These are phyloP conservation scores for Carettochelys insculpta DNA, from an alignment of 2,113 vertebrate species.

Conservation along the genomic window DNA sequence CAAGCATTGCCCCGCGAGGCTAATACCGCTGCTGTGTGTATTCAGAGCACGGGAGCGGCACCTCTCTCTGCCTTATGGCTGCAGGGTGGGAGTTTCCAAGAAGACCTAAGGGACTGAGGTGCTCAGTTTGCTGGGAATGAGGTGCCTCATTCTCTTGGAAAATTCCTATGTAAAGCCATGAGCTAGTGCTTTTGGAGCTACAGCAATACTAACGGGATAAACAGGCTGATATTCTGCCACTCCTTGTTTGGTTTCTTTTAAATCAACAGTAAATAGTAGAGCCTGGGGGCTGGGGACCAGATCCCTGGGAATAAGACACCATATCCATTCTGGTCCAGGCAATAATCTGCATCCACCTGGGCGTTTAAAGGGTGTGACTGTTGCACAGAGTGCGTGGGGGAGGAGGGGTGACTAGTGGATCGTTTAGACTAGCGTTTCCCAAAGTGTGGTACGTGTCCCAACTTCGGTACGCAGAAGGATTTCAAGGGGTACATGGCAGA, in stretches of 20 bases:
- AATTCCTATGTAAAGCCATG: neutral
- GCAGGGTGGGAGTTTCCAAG: neutral
- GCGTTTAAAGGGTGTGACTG: accelerated
- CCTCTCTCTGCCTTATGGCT: neutral
- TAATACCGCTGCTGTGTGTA: neutral
- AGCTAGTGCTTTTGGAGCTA: neutral
- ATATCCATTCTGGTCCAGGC: neutral
- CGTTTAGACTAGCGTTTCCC: too few relatives aligned
- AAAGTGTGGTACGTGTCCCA: too few relatives aligned
- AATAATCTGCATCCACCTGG: accelerated
- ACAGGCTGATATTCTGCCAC: neutral
- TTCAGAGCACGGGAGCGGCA: neutral
- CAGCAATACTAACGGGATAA: neutral
- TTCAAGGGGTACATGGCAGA: too few relatives aligned
- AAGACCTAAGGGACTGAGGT: neutral
- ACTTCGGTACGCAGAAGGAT: too few relatives aligned
- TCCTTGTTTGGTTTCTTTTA: neutral
- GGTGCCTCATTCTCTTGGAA: neutral
- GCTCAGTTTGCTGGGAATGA: neutral
- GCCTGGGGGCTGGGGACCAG: accelerated
- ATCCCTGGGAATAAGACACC: neutral
- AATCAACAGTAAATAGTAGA: neutral
- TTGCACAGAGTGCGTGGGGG: accelerated
- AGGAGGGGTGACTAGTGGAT: neutral
- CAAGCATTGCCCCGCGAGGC: neutral